Base-by-base conservation (phyloP, 2,113 vertebrate genomes). In the Rattus rattus region DNA sequence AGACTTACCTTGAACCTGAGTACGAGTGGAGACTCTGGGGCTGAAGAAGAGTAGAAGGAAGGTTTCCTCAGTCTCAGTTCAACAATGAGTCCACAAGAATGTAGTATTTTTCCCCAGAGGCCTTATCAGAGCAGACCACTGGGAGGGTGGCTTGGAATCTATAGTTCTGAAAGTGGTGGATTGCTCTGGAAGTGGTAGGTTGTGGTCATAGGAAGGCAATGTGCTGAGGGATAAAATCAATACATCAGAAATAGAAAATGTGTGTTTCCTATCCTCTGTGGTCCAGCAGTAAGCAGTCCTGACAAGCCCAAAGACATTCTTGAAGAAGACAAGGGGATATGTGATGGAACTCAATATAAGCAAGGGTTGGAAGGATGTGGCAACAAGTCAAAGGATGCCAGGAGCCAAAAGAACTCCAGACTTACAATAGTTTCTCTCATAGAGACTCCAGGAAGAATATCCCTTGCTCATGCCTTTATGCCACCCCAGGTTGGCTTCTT, bases 81-180 rank as follows among this genome's bases (percentile, higher is more conserved):
- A 43, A 3, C 76, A 81, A 88, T 33, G 49, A 92, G 28, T 69
- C 61, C 90, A 67, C 13, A 61, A 14, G 10, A 73, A n/a, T 26
- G 17, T 47, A 56, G 39, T n/a, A 0, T 16, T 73, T 79, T 67
- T 47, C 61, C 49, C 72, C 61, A 13, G 65, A 49, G 59, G 61
- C 5, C 70, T 97, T 94, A 77, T 98, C 95, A 91, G 86, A 47
- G 56, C 33, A 9, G 56, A 30, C 11, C 12, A 24, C 61, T 80
- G 49, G 52, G 49, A 85, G n/a, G 77, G 26, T 7, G 9, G 59
- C 69, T 79, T 56, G 19, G 56, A 67, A 22, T 81, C 13, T 43
- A 36, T 87, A 12, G 69, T 61, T 73, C 54, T 52, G 17, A 6
- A 80, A 56, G 12, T 54, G 14, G 9, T 61, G 24, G 7, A 24